Conservation (phyloP, 1,140 invertebrate species). For the Drosophila rufa region DNA sequence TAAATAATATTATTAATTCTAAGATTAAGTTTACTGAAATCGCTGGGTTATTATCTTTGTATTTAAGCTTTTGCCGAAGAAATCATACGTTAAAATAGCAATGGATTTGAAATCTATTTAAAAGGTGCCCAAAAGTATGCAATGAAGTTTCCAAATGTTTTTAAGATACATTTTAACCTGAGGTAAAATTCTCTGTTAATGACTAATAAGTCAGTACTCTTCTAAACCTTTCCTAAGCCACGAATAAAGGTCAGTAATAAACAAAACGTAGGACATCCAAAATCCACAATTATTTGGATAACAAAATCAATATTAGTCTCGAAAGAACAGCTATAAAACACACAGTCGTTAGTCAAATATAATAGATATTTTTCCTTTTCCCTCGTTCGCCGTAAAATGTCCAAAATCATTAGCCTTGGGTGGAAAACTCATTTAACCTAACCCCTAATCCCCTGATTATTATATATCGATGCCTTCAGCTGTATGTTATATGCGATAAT, state of each 20-base stretch:
- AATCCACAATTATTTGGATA: background rate
- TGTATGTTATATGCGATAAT: slow-evolving; percentile 21
- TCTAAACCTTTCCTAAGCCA: too few species aligned
- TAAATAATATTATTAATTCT: too few species aligned
- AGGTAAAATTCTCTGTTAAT: background rate
- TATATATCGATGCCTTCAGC: slow-evolving; percentile 11
- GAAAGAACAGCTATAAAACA: background rate
- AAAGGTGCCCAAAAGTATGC: too few species aligned
- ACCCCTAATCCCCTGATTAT: background rate
- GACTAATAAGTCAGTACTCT: background rate
- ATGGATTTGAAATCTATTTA: too few species aligned
- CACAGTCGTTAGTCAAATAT: background rate
- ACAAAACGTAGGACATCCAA: background rate
- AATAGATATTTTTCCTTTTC: background rate
- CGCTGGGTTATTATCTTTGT: too few species aligned
- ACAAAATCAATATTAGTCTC: slow-evolving; percentile 6
- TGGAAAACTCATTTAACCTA: slow-evolving; percentile 28
- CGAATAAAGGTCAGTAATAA: too few species aligned
- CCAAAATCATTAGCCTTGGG: slow-evolving; percentile 13
- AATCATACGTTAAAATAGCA: too few species aligned
- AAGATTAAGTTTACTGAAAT: too few species aligned
- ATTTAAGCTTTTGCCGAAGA: too few species aligned
- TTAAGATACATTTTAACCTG: background rate
- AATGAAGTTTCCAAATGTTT: too few species aligned
- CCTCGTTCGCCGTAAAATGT: background rate